Evolutionary conservation across 2,113 vertebrate genomes (phyloP).

Genomic region (Anarrhichthys ocellatus): DNA sequence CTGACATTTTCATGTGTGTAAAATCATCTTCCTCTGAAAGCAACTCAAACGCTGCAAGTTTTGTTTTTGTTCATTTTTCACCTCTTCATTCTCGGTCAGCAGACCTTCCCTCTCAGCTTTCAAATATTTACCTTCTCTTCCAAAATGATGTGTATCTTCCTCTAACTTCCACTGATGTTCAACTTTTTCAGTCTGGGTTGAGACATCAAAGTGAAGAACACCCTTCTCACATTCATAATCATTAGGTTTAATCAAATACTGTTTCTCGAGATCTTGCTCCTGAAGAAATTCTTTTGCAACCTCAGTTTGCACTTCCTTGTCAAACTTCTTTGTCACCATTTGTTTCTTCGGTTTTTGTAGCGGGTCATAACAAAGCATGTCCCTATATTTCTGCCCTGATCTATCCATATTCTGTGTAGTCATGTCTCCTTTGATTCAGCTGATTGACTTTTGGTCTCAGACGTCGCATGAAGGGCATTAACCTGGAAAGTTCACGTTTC

Average conservation of each 20-base stretch:
- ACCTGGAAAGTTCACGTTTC: neutral
- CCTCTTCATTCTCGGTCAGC: neutral
- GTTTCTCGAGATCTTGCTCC: neutral
- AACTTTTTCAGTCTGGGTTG: neutral
- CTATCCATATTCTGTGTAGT: neutral
- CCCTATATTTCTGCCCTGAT: neutral
- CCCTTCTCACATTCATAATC: neutral
- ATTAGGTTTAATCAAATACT: neutral
- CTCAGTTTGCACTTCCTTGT: slow-evolving; percentile 46
- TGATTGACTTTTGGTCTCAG: neutral
- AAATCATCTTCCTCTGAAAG: neutral
- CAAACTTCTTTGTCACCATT: neutral
- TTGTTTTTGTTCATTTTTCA: neutral
- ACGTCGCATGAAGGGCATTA: neutral
- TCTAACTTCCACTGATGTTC: neutral
- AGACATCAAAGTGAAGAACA: accelerated
- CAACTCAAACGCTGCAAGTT: neutral
- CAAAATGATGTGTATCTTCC: neutral
- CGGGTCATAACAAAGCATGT: neutral
- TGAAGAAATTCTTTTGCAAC: neutral
- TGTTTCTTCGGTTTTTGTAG: slow-evolving; percentile 6
- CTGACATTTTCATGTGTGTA: neutral
- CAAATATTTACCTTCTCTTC: neutral
- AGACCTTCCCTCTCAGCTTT: neutral
- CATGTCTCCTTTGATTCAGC: neutral